These are phyloP conservation scores for Ageneiosus marmoratus DNA, from an alignment of 2,113 vertebrate genomes.

Conservation along the genomic window DNA sequence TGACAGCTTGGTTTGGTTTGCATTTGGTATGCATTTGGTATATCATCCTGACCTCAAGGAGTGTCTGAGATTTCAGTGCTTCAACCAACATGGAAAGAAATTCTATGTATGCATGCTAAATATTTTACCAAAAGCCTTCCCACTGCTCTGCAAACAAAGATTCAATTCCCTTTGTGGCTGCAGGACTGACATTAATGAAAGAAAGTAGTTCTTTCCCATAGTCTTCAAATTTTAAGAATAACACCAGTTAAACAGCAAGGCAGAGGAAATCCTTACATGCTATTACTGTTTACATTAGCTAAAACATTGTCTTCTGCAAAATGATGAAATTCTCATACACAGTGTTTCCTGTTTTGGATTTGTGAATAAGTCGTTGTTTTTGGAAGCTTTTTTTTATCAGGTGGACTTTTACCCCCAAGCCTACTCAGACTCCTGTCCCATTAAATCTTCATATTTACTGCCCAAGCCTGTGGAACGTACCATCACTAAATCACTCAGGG, in stretches of 20 bases:
- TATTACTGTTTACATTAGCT: not conserved
- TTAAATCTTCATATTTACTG: not conserved
- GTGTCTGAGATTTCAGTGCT: not conserved
- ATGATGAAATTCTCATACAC: not conserved
- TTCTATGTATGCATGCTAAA: not conserved
- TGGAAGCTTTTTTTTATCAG: not conserved
- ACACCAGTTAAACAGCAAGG: not conserved
- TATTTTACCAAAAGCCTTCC: conserved; percentile 3
- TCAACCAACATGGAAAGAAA: not conserved
- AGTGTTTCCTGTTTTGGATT: not conserved
- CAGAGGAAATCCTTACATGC: not conserved
- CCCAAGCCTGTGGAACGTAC: not conserved
- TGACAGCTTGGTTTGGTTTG: too few species aligned
- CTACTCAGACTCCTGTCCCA: not conserved
- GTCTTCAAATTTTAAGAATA: not conserved
- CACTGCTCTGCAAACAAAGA: not conserved
- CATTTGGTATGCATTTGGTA: not conserved
- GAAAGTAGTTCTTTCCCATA: not conserved
- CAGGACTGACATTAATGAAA: not conserved
- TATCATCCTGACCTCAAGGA: not conserved
- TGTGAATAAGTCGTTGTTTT: not conserved
- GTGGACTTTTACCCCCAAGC: not conserved
- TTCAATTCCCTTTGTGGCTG: not conserved
- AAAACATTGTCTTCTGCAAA: not conserved
- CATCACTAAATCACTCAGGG: conserved; percentile 7